phyloP scores from a whole-genome alignment of 2,113 vertebrate genomes.

The Ardeotis arabs region DNA sequence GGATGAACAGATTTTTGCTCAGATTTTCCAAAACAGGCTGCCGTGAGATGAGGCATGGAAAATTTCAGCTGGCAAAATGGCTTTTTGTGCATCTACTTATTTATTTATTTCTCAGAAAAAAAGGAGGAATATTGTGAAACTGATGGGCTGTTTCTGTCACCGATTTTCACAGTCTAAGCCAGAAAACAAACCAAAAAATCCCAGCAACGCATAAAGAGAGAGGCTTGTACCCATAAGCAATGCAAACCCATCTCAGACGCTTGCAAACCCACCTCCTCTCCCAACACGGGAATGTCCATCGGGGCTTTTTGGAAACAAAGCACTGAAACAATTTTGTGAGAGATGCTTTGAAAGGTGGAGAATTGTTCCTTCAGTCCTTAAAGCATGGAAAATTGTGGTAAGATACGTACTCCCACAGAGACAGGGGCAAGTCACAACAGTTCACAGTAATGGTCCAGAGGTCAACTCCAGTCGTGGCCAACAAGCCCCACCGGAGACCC shows the following conservation, averaged over 20 bases:
- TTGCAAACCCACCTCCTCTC: neutral
- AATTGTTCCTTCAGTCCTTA: neutral
- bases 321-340: neutral
- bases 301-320: neutral
- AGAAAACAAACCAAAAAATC: neutral
- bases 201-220: neutral
- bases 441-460: neutral
- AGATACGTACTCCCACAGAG: neutral
- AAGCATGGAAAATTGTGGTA: neutral
- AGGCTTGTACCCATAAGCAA: neutral
- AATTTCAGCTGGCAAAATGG: slow-evolving; percentile 44
- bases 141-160: neutral
- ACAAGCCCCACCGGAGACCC: neutral
- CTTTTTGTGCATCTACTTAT: slow-evolving; percentile 28
- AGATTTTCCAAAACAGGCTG: slow-evolving; percentile 61
- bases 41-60: slow-evolving; percentile 39
- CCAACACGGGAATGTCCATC: neutral
- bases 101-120: slow-evolving; percentile 17
- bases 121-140: slow-evolving; percentile 7
- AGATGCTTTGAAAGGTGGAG: neutral
- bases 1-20: slow-evolving; percentile 61
- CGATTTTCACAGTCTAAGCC: neutral
- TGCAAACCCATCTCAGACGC: neutral
- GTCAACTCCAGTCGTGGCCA: neutral
- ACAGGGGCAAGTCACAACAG: neutral